Base-by-base conservation (phyloP, 2,797 vertebrate species). In the Tenualosa ilisha region DNA sequence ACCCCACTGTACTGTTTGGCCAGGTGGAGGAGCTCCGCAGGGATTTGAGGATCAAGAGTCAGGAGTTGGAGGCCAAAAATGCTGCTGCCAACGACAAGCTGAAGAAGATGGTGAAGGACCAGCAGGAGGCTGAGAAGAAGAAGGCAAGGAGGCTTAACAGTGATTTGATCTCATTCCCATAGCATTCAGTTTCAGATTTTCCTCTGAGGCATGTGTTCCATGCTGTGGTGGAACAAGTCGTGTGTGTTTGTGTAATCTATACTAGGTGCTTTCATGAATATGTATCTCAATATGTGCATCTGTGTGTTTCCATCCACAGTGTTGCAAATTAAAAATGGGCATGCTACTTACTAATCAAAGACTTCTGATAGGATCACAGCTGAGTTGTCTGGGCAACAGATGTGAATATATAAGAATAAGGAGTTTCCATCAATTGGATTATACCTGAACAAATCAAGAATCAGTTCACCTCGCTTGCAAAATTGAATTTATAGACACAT, bases 101-200 rank as follows among this genome's bases (percentile, higher is more conserved):
- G 91, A 99, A 99, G 92, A 99, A 99, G 94, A 99, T 99, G 98
- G 98, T 99, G 84, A 99, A 99, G 91, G 98, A 99, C 93, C 98
- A 99, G 82, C 98, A 99, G 88, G 98, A 99, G 91, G 98, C 98
- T 0, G 98, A 99, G 86, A 99, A 99, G 96, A 99, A 99, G 88
- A 99, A 99, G 97, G 98, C 97, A 82, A 85, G 84, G 15, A 2
- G 0, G 49, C 2, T 61, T 0, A 6, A 3, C 13, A 6, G n/a
- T 37, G 6, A 7, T n/a, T 37, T 56, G 2, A 3, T 12, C 53
- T 9, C 15, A 7, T 9, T 65, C 24, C 7, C 22, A 24, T 7
- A n/a, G 56, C 20, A 20, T 56, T 56, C 20, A 13, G 22, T n/a
- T 68, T 68, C 4, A 15, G 5, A 9, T 11, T 5, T 26, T 26